Evolutionary conservation across 2,888 invertebrate species (phyloP).

Genomic region (Tigriopus californicus): DNA sequence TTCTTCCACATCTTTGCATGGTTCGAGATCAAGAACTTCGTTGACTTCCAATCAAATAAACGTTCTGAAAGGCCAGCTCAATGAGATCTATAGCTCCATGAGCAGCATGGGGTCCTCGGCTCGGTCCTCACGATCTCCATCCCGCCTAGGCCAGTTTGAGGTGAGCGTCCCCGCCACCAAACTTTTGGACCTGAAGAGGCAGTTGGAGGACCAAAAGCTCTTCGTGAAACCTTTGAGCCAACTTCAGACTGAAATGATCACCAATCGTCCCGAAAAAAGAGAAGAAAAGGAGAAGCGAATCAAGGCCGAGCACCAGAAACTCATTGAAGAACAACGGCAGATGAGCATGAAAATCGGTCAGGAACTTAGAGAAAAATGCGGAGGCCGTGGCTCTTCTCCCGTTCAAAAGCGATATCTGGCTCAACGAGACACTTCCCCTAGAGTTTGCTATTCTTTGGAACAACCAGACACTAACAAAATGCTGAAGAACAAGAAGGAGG

Average conservation of each 20-base stretch:
- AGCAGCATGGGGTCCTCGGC: neutral
- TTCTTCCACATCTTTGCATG: neutral
- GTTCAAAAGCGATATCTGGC: neutral
- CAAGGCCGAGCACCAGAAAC: neutral
- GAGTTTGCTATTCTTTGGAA: neutral
- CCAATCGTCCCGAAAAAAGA: neutral
- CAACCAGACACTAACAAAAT: neutral
- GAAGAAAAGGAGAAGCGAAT: neutral
- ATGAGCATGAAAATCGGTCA: neutral
- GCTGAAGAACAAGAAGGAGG: neutral
- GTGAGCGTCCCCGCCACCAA: neutral
- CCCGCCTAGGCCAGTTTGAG: neutral
- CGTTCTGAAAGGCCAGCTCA: constrained; percentile 3
- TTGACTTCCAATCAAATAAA: constrained; percentile 2
- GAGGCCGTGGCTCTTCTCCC: neutral
- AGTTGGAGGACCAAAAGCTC: neutral
- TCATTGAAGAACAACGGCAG: neutral
- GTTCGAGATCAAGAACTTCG: neutral
- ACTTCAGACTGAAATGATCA: neutral
- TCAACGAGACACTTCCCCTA: neutral
- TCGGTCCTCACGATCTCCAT: neutral
- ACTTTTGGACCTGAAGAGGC: neutral
- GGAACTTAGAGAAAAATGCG: neutral
- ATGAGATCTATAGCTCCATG: neutral
- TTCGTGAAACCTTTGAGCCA: neutral